phyloP scores from a whole-genome alignment of 2,888 invertebrate species.

The Bruchidius siliquastri region DNA sequence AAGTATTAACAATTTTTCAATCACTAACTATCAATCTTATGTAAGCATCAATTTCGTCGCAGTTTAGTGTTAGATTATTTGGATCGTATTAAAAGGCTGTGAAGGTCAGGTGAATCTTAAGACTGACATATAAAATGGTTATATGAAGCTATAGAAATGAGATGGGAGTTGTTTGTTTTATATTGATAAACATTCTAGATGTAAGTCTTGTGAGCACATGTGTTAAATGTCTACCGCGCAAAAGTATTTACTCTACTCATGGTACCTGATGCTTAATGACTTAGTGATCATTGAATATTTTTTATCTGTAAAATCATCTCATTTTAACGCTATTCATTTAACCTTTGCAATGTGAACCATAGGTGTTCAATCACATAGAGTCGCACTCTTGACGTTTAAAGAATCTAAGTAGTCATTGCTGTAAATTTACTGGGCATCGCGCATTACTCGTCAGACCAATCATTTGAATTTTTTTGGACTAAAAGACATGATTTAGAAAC shows the following conservation, averaged over 20 bases:
- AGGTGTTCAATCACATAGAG: no score
- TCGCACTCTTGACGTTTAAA: no score
- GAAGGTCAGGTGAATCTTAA: conserved; percentile 39
- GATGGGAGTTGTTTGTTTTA: background rate
- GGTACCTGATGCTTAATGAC: background rate
- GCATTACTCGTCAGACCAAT: no score
- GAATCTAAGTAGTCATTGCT: no score
- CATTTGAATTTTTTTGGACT: no score
- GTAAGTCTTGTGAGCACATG: background rate
- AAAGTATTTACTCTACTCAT: background rate
- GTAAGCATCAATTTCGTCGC: background rate
- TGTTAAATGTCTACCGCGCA: background rate
- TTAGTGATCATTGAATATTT: background rate
- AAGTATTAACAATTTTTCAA: no score
- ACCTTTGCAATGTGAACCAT: no score
- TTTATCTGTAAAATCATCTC: background rate
- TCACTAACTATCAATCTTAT: no score
- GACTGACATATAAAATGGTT: conserved; percentile 32
- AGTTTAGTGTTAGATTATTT: background rate
- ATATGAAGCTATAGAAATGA: background rate
- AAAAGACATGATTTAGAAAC: no score
- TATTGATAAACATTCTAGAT: background rate
- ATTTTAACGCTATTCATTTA: no score
- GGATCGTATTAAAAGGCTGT: conserved; percentile 31
- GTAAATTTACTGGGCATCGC: no score